Percentiles rank a stretch among this genome's conserved stretches.
phyloP scores from a whole-genome alignment of 1,140 invertebrate genomes.

The Drosophila dunni region DNA sequence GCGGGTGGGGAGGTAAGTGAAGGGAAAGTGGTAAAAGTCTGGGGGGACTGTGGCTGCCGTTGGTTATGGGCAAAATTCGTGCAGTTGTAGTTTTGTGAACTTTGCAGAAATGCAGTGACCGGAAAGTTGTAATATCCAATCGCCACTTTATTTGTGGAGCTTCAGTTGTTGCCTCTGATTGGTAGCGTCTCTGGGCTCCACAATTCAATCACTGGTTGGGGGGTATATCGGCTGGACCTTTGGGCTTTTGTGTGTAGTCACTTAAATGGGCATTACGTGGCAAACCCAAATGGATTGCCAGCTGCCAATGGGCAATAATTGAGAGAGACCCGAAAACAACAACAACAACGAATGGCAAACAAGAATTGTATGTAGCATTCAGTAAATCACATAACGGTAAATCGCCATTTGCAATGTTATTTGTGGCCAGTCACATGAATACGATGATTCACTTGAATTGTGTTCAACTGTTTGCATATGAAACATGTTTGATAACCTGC shows the following conservation, averaged over 20 bases:
- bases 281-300: conserved; percentile 63
- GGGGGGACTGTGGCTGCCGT: neutral
- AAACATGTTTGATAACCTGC: neutral
- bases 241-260: conserved; percentile 37
- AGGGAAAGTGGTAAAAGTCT: neutral
- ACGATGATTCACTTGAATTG: conserved; percentile 31
- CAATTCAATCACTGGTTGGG: neutral
- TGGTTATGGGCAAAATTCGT: neutral
- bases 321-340: conserved; percentile 24
- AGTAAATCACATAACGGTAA: conserved; percentile 35
- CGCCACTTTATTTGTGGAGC: conserved; percentile 76
- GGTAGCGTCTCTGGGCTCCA: neutral
- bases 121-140: conserved; percentile 83
- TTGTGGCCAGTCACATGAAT: conserved; percentile 31
- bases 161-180: conserved; percentile 14
- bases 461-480: neutral
- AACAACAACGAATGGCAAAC: neutral
- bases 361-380: neutral
- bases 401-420: conserved; percentile 35
- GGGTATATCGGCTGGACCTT: neutral
- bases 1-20: too few relatives aligned
- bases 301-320: conserved; percentile 69
- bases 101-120: conserved; percentile 81
- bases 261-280: conserved; percentile 78
- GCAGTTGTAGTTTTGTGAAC: conserved; percentile 76